Evolutionary conservation across 2,888 invertebrate species (phyloP).

Genomic region (Agrochola macilenta): DNA sequence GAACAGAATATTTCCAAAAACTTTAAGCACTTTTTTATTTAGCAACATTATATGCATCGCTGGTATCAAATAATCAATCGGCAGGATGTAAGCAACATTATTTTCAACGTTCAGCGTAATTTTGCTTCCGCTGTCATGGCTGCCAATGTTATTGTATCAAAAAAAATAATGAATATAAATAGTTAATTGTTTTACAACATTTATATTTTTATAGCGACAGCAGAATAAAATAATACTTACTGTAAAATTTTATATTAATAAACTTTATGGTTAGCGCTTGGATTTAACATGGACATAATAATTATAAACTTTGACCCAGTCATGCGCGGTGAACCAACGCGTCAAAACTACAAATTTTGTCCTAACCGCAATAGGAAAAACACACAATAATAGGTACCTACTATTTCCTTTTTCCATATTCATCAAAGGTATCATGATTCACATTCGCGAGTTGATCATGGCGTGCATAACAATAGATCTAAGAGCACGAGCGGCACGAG

Average conservation of each 20-base stretch:
- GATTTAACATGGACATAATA: neutral
- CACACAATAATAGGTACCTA: neutral
- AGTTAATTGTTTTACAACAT: neutral
- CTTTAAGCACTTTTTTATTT: neutral
- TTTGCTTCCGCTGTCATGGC: slow-evolving; percentile 37
- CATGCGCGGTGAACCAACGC: neutral
- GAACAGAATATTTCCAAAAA: neutral
- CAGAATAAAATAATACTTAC: neutral
- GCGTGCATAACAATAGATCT: neutral
- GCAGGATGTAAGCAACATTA: slow-evolving; percentile 39
- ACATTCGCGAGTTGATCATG: slow-evolving; percentile 1
- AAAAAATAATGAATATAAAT: neutral
- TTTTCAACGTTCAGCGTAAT: slow-evolving; percentile 19
- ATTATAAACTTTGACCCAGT: slow-evolving; percentile 1
- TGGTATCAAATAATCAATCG: slow-evolving; percentile 22
- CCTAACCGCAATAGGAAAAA: neutral
- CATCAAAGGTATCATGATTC: neutral
- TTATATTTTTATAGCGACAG: neutral
- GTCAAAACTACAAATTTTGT: neutral
- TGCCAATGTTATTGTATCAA: neutral
- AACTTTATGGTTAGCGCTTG: neutral
- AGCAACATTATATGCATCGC: neutral
- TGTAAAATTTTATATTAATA: neutral
- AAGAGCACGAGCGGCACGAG: neutral
- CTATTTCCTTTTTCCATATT: slow-evolving; percentile 4